Evolutionary conservation across 2,113 vertebrate genomes (phyloP), one percentile per base, ranked within the genome.

Genomic region (Centropristis striata): DNA sequence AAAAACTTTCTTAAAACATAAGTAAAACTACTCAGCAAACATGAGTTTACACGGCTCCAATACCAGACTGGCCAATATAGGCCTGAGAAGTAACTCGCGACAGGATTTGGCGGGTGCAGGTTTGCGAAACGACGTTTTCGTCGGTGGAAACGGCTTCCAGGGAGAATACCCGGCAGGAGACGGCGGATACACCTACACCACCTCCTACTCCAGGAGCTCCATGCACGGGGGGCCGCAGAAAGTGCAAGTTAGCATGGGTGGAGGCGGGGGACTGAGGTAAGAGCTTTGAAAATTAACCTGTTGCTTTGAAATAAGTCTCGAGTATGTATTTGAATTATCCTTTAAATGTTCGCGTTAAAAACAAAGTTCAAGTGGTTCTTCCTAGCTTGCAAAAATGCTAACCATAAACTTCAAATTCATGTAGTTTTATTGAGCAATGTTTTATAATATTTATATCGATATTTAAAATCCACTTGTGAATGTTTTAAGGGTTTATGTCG

Each of bases 1-100:
- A 32, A 4, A 32, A 2, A 32, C 27, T 47, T 47, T n/a, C 10
- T 18, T 28, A 1, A 14, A 23, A 50, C 2, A 18, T 0, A 16
- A 18, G 16, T 5, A 49, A 13, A 44, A 13, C 32, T 36, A 59
- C 57, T 44, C 4, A 5, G 41, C 5, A 28, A 85, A 63, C 2
- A 95, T 95, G 92, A 95, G 92, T 66, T 0, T 69, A 8, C 86
- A 83, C 81, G 93, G 89, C 1, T 94, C 94, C 4, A 84, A 61
- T 0, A 8, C 76, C 0, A 87, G 39, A 20, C 61, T 93, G 37
- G 6, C 71, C 20, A 39, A 64, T 12, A 15, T 90, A 41, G 71
- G 85, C 36, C 87, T 8, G 23, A 90, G 91, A 47, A 87, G 84
- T 54, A 86, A 50, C 37, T 95, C 95, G 0, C 81, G 93, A 6